Evolutionary conservation across 2,113 vertebrate genomes (phyloP).

Genomic region (Todiramphus saurophagus): DNA sequence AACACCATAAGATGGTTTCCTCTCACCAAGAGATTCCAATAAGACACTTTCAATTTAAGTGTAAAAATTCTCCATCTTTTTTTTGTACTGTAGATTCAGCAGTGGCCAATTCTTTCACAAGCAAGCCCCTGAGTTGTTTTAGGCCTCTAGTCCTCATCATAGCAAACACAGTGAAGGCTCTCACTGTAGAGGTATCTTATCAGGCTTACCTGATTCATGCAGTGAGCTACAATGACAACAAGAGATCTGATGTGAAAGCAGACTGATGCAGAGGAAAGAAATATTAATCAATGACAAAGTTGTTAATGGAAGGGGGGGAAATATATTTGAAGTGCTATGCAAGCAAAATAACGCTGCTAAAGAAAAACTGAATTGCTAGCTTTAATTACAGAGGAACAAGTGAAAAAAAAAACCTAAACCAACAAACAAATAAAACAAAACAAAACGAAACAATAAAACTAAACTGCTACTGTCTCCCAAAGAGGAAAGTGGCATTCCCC

Average conservation of each 20-base stretch:
- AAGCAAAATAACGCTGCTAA: neutral
- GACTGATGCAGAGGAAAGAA: neutral
- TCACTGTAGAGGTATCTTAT: neutral
- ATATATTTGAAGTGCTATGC: neutral
- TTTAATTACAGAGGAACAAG: neutral
- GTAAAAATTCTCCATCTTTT: slow-evolving; percentile 8
- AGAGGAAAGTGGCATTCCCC: rapidly evolving
- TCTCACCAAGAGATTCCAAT: neutral
- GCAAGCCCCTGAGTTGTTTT: neutral
- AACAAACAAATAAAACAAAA: neutral
- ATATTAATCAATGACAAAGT: neutral
- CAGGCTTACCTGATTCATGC: neutral
- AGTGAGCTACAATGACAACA: neutral
- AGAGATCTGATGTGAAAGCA: neutral
- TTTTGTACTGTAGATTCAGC: neutral
- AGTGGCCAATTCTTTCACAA: neutral
- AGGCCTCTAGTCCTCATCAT: neutral
- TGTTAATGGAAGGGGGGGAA: neutral
- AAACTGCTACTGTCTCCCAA: neutral
- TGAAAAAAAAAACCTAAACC: neutral
- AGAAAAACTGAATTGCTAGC: neutral
- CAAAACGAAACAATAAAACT: neutral
- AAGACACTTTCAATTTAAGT: slow-evolving; percentile 12
- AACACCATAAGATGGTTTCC: neutral
- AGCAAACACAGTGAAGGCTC: neutral